Percentiles rank a stretch among this genome's conserved stretches.
phyloP scores from a whole-genome alignment of 1,140 invertebrate species.

The Drosophila murphyi region DNA sequence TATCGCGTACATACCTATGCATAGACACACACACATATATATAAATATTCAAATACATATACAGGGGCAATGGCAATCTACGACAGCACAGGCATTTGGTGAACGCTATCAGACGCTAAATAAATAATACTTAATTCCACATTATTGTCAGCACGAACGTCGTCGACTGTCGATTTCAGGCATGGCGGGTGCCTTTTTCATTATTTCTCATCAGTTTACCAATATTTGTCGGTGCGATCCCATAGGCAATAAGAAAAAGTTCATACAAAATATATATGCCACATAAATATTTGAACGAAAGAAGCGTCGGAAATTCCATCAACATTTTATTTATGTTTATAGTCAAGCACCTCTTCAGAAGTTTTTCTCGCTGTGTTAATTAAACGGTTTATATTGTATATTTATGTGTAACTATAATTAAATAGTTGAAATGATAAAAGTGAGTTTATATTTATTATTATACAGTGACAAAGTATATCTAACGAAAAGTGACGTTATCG shows the following conservation, averaged over 20 bases:
- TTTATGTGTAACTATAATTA: background rate
- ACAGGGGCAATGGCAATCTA: slow-evolving; percentile 48
- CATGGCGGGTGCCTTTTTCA: slow-evolving; percentile 13
- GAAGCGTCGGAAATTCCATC: background rate
- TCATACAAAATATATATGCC: background rate
- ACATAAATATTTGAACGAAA: background rate
- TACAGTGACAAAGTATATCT: background rate
- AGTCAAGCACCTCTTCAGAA: background rate
- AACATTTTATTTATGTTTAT: background rate
- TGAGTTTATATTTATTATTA: background rate
- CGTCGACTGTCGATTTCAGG: slow-evolving; percentile 62
- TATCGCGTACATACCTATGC: slow-evolving; percentile 46
- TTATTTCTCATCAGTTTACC: slow-evolving; percentile 27
- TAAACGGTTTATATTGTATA: background rate
- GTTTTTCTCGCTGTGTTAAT: background rate
- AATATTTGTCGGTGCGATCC: slow-evolving; percentile 22
- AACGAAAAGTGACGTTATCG: background rate
- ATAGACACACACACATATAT: slow-evolving; percentile 14
- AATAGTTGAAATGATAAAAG: background rate
- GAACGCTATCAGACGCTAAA: slow-evolving; percentile 67
- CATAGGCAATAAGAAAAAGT: background rate
- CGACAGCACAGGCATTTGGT: slow-evolving; percentile 34
- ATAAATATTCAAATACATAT: slow-evolving; percentile 14
- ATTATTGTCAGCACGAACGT: slow-evolving; percentile 71
- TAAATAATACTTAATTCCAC: slow-evolving; percentile 78